Percentiles rank a stretch among this genome's conserved stretches.
Evolutionary conservation across 2,113 vertebrate species (phyloP).

Genomic region (Riparia riparia): DNA sequence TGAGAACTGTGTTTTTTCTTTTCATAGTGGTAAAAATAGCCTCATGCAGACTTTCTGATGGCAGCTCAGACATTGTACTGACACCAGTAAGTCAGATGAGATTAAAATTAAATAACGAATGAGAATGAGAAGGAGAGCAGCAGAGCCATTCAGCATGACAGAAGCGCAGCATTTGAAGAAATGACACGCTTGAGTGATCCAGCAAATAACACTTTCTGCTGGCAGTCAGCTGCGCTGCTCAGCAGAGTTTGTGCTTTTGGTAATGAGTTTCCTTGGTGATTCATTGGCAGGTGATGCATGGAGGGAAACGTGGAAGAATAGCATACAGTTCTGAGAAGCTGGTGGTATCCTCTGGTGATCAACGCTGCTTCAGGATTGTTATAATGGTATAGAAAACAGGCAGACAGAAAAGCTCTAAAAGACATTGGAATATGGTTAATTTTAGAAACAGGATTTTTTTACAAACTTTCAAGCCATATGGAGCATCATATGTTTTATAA

Average conservation of each 20-base stretch:
- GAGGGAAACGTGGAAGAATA: background rate
- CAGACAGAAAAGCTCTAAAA: background rate
- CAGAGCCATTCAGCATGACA: background rate
- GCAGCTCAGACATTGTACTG: background rate
- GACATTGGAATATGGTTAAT: background rate
- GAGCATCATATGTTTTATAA: background rate
- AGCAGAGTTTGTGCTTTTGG: background rate
- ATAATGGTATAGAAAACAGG: background rate
- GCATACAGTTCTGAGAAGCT: background rate
- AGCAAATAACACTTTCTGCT: background rate
- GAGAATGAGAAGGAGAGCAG: background rate
- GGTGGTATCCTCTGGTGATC: background rate
- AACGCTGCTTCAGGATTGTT: background rate
- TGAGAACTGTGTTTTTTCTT: background rate
- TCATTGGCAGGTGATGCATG: conserved; percentile 19
- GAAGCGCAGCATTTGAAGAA: conserved; percentile 1
- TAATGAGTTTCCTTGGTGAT: conserved; percentile 46
- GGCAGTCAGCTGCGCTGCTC: background rate
- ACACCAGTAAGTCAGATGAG: background rate
- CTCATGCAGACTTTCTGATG: background rate
- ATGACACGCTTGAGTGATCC: background rate
- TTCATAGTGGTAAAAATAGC: background rate
- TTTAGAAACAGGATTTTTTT: background rate
- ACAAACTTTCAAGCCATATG: background rate
- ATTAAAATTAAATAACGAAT: conserved; percentile 26